These are phyloP conservation scores for Drosophila tripunctata DNA, from an alignment of 2,888 invertebrate genomes.

Conservation along the genomic window DNA sequence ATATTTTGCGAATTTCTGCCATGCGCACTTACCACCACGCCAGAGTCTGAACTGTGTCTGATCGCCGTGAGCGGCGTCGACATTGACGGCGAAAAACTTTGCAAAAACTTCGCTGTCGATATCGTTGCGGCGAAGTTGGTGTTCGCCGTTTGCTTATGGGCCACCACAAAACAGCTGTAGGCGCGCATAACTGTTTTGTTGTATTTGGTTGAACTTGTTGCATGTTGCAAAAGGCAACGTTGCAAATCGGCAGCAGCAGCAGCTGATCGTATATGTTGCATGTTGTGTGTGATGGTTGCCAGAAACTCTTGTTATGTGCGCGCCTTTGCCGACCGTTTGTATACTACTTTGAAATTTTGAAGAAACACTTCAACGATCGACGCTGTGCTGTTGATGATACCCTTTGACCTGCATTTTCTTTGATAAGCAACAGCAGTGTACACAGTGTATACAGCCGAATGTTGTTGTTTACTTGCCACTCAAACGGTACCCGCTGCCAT, in stretches of 20 bases:
- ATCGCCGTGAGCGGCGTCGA: slow-evolving; percentile 30
- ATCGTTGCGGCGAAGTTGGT: slow-evolving; percentile 17
- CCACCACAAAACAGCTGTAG: slow-evolving; percentile 45
- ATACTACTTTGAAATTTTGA: slow-evolving; percentile 27
- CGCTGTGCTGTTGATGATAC: too few species aligned
- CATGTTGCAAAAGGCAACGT: not conserved
- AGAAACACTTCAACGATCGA: not conserved
- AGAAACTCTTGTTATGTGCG: slow-evolving; percentile 26
- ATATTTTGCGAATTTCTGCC: too few species aligned
- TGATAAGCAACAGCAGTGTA: slow-evolving; percentile 31
- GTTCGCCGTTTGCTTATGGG: slow-evolving; percentile 8
- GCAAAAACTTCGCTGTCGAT: slow-evolving; percentile 21
- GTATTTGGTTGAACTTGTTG: not conserved
- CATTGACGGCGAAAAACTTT: slow-evolving; percentile 22
- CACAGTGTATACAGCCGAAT: not conserved
- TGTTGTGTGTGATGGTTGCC: slow-evolving; percentile 6
- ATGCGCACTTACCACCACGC: slow-evolving; percentile 43
- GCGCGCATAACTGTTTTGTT: not conserved
- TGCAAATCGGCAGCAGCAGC: not conserved
- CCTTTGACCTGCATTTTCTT: slow-evolving; percentile 50
- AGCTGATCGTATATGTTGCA: slow-evolving; percentile 36
- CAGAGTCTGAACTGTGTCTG: slow-evolving; percentile 55
- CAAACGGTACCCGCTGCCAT: slow-evolving; percentile 2
- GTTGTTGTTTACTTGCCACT: slow-evolving; percentile 43
- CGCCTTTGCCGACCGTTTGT: slow-evolving; percentile 26